phyloP scores from a whole-genome alignment of 1,140 invertebrate genomes.

The Riptortus pedestris region DNA sequence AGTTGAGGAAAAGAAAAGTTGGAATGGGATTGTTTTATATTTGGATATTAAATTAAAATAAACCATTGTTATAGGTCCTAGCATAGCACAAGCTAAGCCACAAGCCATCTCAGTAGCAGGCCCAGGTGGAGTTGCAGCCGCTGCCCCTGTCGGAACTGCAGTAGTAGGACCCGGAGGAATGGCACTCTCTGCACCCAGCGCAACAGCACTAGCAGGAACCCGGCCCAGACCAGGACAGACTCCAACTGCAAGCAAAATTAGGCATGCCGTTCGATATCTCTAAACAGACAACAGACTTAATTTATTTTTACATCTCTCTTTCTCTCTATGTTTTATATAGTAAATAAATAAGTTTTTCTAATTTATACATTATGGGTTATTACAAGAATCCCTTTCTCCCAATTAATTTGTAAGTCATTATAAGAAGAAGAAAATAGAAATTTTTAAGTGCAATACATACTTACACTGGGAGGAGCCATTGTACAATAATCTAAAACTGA shows the following conservation, averaged over 20 bases:
- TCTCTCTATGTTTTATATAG: neutral
- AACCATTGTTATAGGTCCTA: slow-evolving; percentile 32
- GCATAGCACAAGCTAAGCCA: slow-evolving; percentile 39
- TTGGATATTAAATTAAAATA: too few relatives aligned
- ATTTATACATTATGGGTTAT: neutral
- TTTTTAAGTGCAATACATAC: too few relatives aligned
- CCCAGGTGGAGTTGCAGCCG: slow-evolving; percentile 39
- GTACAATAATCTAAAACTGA: too few relatives aligned
- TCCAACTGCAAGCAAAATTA: neutral
- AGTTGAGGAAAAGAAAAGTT: too few relatives aligned
- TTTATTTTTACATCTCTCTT: slow-evolving; percentile 1
- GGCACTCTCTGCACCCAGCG: slow-evolving; percentile 39
- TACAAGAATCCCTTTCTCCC: neutral
- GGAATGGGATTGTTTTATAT: too few relatives aligned
- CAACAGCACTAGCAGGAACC: slow-evolving; percentile 41
- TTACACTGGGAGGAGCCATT: too few relatives aligned
- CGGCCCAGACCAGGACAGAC: slow-evolving; percentile 27
- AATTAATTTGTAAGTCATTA: neutral
- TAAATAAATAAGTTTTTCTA: slow-evolving; percentile 16
- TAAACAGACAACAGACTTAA: neutral
- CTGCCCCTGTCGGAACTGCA: slow-evolving; percentile 39
- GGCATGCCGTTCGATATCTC: neutral
- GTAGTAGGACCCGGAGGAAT: slow-evolving; percentile 39
- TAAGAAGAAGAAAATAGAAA: too few relatives aligned
- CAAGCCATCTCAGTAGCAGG: slow-evolving; percentile 41